phyloP scores from a whole-genome alignment of 1,140 invertebrate genomes.

The Drosophila santomea region DNA sequence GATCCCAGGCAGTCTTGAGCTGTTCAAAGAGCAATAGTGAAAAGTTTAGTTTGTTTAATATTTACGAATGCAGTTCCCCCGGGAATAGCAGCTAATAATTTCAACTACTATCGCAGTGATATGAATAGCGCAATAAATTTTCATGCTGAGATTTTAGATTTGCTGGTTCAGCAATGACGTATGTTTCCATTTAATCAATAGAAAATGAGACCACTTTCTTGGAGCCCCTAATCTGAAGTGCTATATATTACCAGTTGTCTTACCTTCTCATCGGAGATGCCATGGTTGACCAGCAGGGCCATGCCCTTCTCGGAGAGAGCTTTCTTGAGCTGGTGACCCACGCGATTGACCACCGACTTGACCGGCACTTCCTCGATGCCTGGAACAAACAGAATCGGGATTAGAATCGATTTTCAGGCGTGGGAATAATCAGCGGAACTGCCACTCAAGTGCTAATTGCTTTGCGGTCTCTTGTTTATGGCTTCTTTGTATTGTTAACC shows the following conservation, averaged over 20 bases:
- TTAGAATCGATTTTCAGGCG: conserved; percentile 27
- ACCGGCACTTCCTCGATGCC: conserved; percentile 89
- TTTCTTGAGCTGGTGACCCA: conserved; percentile 88
- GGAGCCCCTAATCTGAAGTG: neutral
- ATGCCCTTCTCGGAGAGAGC: conserved; percentile 89
- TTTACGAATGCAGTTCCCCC: neutral
- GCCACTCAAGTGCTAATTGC: conserved; percentile 55
- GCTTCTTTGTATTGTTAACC: conserved; percentile 44
- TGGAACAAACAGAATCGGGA: conserved; percentile 78
- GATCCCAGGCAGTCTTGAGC: conserved; percentile 88
- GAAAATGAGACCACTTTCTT: neutral
- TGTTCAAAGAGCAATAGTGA: conserved; percentile 48
- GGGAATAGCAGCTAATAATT: neutral
- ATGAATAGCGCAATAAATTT: neutral
- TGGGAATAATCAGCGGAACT: conserved; percentile 58
- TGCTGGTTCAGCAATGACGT: neutral
- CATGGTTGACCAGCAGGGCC: conserved; percentile 90
- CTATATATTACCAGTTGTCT: neutral
- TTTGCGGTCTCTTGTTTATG: conserved; percentile 41
- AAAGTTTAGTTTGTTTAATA: neutral
- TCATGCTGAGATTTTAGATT: conserved; percentile 1
- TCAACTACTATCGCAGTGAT: neutral
- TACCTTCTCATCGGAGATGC: conserved; percentile 90
- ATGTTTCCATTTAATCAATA: neutral
- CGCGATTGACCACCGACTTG: conserved; percentile 88